A percentile compares a stretch with the other conserved stretches of the same genome.
Evolutionary conservation across 2,888 invertebrate genomes (phyloP).

Genomic region (Nephrotoma guestfalica): DNA sequence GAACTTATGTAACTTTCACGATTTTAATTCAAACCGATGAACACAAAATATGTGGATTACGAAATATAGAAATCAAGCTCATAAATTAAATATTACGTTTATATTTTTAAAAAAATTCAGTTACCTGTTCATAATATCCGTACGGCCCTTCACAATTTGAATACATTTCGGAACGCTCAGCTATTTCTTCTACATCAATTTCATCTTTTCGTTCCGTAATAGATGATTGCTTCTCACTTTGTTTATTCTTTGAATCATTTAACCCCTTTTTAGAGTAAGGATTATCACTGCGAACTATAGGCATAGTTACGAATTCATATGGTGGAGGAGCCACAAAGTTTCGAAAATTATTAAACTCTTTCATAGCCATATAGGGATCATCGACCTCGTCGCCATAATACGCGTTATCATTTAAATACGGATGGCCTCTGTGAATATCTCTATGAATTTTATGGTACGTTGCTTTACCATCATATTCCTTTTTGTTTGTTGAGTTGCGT

Average conservation of each 20-base stretch:
- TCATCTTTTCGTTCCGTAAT: background rate
- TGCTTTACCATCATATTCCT: background rate
- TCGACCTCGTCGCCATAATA: background rate
- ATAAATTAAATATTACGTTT: background rate
- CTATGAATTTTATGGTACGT: background rate
- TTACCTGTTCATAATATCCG: background rate
- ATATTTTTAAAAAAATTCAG: background rate
- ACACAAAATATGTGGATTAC: no score
- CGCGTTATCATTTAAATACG: background rate
- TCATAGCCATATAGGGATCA: background rate
- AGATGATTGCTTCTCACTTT: background rate
- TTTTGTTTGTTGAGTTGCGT: background rate
- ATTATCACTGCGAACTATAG: slow-evolving; percentile 17
- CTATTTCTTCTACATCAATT: slow-evolving; percentile 6
- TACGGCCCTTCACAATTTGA: background rate
- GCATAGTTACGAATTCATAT: slow-evolving; percentile 19
- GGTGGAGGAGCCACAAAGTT: slow-evolving; percentile 12
- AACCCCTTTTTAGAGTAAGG: background rate
- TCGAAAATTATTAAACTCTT: background rate
- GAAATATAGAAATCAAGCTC: background rate
- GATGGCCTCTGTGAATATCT: background rate
- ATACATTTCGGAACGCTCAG: background rate
- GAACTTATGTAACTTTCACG: no score
- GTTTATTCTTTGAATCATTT: background rate
- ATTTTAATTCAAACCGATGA: no score